Conservation (phyloP, 2,113 vertebrate genomes). For the Alexandromys fortis region DNA sequence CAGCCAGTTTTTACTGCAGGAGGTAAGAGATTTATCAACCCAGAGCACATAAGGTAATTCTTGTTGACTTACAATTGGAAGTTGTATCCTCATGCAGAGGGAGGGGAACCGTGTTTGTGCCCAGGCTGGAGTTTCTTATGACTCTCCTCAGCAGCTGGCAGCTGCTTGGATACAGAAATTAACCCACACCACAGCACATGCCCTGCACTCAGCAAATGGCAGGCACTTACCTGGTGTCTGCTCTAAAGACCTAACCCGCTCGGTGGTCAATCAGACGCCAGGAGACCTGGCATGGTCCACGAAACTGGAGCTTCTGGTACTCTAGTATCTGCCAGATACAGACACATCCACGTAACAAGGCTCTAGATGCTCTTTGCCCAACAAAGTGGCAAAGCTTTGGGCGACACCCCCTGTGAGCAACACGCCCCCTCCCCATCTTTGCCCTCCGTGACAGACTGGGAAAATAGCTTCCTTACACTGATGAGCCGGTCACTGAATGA, state of each 20-base stretch:
- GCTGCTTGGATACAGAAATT: not conserved
- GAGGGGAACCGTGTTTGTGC: no score
- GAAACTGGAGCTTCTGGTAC: not conserved
- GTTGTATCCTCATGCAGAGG: not conserved
- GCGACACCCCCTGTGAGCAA: not conserved
- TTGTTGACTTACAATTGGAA: not conserved
- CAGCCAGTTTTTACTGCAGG: not conserved
- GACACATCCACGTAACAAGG: fast-evolving
- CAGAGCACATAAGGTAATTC: fast-evolving
- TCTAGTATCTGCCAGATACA: no score
- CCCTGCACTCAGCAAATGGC: not conserved
- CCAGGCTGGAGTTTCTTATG: not conserved
- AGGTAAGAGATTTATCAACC: not conserved
- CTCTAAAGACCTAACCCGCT: no score
- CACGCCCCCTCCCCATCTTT: not conserved
- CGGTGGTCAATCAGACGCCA: fast-evolving
- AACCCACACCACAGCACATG: not conserved
- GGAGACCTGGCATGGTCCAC: not conserved
- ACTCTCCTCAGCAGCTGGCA: not conserved
- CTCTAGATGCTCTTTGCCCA: not conserved
- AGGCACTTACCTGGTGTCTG: not conserved
- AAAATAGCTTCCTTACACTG: not conserved
- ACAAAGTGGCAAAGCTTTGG: not conserved
- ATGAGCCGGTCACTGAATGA: not conserved
- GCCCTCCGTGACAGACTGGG: not conserved